Evolutionary conservation across 2,113 vertebrate genomes (phyloP).

Genomic region (Limnothrissa miodon): DNA sequence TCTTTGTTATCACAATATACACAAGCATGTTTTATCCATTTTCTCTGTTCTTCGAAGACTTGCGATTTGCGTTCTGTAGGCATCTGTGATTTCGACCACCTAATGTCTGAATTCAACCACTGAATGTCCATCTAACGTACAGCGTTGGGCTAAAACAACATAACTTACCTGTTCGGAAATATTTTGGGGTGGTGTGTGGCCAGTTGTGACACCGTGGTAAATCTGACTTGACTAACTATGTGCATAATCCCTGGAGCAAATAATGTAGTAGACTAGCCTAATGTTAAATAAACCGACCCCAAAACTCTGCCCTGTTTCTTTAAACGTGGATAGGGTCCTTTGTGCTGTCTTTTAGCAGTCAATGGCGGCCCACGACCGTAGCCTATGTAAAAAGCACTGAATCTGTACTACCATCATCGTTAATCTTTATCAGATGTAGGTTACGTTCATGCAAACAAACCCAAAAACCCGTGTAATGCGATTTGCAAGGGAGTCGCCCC

Average conservation of each 20-base stretch:
- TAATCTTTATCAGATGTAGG: constrained; percentile 28
- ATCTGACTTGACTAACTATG: neutral
- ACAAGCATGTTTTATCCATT: neutral
- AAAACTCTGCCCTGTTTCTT: constrained; percentile 54
- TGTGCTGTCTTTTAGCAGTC: constrained; percentile 58
- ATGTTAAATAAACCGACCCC: neutral
- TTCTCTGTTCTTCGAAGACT: neutral
- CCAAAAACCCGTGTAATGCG: constrained; percentile 3
- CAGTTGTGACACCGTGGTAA: neutral
- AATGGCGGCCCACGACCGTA: constrained; percentile 58
- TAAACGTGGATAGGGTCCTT: constrained; percentile 59
- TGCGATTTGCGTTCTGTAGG: neutral
- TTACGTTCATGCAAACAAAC: neutral
- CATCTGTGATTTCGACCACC: neutral
- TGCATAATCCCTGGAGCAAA: neutral
- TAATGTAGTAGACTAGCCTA: neutral
- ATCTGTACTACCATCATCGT: neutral
- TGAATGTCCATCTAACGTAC: neutral
- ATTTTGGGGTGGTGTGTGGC: neutral
- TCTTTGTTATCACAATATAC: neutral
- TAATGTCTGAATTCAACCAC: neutral
- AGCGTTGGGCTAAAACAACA: neutral
- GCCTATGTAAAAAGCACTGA: constrained; percentile 13
- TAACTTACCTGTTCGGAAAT: neutral
- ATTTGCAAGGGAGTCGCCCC: neutral